Evolutionary conservation across 2,113 vertebrate species (phyloP).

Genomic region (Holacanthus passer): DNA sequence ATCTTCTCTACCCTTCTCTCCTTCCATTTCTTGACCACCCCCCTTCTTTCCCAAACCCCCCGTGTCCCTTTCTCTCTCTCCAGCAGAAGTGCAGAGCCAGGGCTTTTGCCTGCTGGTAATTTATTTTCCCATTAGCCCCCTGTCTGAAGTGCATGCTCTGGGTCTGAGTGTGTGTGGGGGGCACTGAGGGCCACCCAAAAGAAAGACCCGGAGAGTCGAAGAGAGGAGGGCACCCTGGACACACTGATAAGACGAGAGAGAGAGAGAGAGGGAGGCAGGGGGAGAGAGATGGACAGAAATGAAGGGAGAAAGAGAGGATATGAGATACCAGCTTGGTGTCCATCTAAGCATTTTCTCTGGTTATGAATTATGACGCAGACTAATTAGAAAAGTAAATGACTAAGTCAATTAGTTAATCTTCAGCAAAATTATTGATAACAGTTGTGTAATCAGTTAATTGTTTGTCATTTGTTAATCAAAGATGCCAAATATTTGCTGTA

Average conservation of each 20-base stretch:
- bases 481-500: neutral
- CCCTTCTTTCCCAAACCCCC: constrained; percentile 29
- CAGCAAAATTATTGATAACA: neutral
- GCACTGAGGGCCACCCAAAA: constrained; percentile 79
- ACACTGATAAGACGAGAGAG: constrained; percentile 72
- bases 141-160: constrained; percentile 82
- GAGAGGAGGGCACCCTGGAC: constrained; percentile 81
- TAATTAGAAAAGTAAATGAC: constrained; percentile 32
- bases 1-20: constrained; percentile 54
- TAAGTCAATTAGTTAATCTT: neutral
- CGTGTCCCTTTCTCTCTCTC: constrained; percentile 55
- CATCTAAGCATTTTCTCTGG: constrained; percentile 52
- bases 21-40: constrained; percentile 65
- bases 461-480: neutral
- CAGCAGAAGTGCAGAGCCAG: constrained; percentile 81
- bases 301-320: constrained; percentile 34
- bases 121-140: constrained; percentile 85
- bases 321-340: constrained; percentile 56
- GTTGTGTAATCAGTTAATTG: neutral
- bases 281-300: constrained; percentile 44
- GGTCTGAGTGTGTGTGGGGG: constrained; percentile 77
- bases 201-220: constrained; percentile 72
- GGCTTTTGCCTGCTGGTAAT: constrained; percentile 83
- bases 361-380: constrained; percentile 31
- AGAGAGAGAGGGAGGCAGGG: constrained; percentile 27